Conservation (phyloP, 2,888 invertebrate genomes). For the Monopis laevigella region DNA sequence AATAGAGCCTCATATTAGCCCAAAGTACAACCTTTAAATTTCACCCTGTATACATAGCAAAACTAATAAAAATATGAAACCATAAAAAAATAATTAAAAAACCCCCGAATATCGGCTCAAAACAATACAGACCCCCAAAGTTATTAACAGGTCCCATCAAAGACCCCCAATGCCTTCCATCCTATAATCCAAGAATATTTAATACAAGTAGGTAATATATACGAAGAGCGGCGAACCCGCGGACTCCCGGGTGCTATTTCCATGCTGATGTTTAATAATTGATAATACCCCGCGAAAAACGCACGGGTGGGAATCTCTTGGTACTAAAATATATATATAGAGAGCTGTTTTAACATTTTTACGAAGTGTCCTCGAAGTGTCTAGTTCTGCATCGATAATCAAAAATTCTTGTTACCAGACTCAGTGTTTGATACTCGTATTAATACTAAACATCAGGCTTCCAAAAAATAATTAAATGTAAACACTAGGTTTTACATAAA, state of each 20-base stretch:
- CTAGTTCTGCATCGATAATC: no score
- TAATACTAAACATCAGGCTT: no score
- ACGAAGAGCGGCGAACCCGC: slow-evolving; percentile 32
- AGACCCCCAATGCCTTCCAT: slow-evolving; percentile 17
- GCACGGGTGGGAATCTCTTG: slow-evolving; percentile 36
- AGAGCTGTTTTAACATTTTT: slow-evolving; percentile 36
- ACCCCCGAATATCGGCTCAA: background rate
- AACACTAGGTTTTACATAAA: no score
- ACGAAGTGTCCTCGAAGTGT: background rate
- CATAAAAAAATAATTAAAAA: no score
- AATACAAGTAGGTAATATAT: slow-evolving; percentile 55
- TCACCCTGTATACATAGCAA: no score
- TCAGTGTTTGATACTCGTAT: no score
- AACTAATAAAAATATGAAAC: no score
- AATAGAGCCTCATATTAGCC: no score
- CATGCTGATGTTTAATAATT: slow-evolving; percentile 68
- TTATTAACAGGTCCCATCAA: slow-evolving; percentile 22
- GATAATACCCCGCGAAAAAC: slow-evolving; percentile 67
- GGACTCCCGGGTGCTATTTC: slow-evolving; percentile 64
- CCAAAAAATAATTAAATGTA: no score
- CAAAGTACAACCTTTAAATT: no score
- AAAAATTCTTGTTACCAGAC: no score
- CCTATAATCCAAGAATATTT: slow-evolving; percentile 62
- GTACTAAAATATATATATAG: slow-evolving; percentile 19
- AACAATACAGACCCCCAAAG: slow-evolving; percentile 16